Percentiles rank a stretch among this genome's conserved stretches.
phyloP scores from a whole-genome alignment of 1,140 invertebrate species.

The Mactra quadrangularis region DNA sequence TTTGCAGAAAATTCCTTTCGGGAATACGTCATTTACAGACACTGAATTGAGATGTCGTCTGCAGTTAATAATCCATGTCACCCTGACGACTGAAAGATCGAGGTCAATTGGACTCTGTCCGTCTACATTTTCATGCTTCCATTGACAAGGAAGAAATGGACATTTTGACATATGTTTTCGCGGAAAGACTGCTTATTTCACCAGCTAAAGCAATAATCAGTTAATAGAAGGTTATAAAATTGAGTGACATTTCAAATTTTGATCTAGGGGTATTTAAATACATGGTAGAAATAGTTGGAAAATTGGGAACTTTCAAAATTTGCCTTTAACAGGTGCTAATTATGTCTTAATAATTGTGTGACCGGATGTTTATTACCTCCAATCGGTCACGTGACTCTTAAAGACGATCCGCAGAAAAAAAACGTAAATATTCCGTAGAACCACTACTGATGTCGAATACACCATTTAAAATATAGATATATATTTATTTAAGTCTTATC shows the following conservation, averaged over 20 bases:
- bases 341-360: too few relatives aligned
- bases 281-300: too few relatives aligned
- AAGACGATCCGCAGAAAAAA: too few relatives aligned
- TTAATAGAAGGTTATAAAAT: neutral
- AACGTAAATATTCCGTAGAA: too few relatives aligned
- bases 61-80: slow-evolving; percentile 58
- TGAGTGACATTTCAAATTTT: neutral
- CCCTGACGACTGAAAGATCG: slow-evolving; percentile 41
- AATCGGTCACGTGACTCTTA: too few relatives aligned
- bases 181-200: slow-evolving; percentile 11
- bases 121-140: slow-evolving; percentile 17
- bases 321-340: too few relatives aligned
- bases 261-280: too few relatives aligned
- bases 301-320: too few relatives aligned
- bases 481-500: too few relatives aligned
- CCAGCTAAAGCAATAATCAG: neutral
- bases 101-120: slow-evolving; percentile 51
- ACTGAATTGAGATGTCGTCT: slow-evolving; percentile 44
- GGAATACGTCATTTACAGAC: slow-evolving; percentile 31
- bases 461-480: too few relatives aligned
- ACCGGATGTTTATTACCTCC: too few relatives aligned
- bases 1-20: slow-evolving; percentile 42
- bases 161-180: slow-evolving; percentile 54
- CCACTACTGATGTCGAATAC: too few relatives aligned
- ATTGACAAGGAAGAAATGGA: neutral